Conservation (phyloP, 37 sponge, comb jelly and placozoan genomes). For the Beroe ovata region DNA sequence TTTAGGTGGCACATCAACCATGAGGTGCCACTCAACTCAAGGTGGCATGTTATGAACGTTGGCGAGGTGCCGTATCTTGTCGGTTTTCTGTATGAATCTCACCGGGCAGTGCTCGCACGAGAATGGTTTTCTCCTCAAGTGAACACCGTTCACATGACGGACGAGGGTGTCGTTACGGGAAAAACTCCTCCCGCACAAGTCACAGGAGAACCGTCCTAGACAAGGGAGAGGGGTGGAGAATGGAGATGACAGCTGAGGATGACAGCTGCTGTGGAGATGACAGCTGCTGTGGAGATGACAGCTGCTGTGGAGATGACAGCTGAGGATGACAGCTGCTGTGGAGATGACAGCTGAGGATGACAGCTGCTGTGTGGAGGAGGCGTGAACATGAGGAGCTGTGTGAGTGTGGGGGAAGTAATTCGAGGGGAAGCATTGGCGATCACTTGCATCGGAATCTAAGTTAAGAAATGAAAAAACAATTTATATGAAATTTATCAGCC, state of each 20-base stretch:
- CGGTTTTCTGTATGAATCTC: conserved; percentile 10
- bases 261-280: background rate
- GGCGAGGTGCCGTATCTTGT: background rate
- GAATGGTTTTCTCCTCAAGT: background rate
- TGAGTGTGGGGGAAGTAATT: no score
- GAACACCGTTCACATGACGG: conserved; percentile 33
- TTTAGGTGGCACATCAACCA: no score
- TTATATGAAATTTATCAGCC: no score
- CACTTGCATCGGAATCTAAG: no score
- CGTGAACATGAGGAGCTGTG: no score
- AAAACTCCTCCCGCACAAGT: conserved; percentile 25
- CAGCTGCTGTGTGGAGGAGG: no score
- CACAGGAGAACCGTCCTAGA: background rate
- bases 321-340: no score
- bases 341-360: no score
- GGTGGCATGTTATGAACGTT: background rate
- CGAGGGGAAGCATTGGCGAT: no score
- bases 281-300: background rate
- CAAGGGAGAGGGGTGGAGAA: background rate
- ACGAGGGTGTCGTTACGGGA: background rate
- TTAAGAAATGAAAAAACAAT: no score
- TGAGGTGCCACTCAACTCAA: no score
- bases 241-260: background rate
- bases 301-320: no score
- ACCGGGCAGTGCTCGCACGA: background rate